Percentiles rank a stretch among this genome's conserved stretches.
These are phyloP conservation scores for Oasisia sp. DNA, from an alignment of 2,888 invertebrate species.

Conservation along the genomic window DNA sequence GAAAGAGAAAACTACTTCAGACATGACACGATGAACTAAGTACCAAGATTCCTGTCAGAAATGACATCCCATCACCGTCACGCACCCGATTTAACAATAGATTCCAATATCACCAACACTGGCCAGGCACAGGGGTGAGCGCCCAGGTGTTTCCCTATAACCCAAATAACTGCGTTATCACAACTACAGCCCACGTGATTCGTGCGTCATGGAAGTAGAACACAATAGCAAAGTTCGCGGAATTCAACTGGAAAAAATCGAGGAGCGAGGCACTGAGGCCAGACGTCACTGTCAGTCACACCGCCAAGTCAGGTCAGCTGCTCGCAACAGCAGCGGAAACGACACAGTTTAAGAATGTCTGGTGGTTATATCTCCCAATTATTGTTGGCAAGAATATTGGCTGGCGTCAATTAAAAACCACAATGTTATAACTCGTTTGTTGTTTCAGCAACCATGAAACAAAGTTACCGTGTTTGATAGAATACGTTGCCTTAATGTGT, in stretches of 20 bases:
- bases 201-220: neutral
- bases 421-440: too few species aligned
- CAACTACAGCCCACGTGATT: neutral
- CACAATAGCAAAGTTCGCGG: neutral
- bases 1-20: slow-evolving; percentile 41
- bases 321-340: neutral
- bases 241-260: neutral
- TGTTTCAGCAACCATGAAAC: too few species aligned
- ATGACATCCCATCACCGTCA: slow-evolving; percentile 23
- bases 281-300: neutral
- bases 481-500: too few species aligned
- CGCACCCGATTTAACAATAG: slow-evolving; percentile 28
- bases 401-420: too few species aligned
- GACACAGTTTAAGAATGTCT: neutral
- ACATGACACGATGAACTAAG: slow-evolving; percentile 20
- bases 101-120: slow-evolving; percentile 32
- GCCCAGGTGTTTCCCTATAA: neutral
- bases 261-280: neutral
- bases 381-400: too few species aligned
- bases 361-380: too few species aligned
- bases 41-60: slow-evolving; percentile 36
- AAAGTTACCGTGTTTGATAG: too few species aligned
- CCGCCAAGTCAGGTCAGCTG: neutral
- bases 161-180: neutral
- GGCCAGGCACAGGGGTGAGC: slow-evolving; percentile 13